A percentile compares a stretch with the other conserved stretches of the same genome.
Evolutionary conservation across 1,140 invertebrate species (phyloP).

Genomic region (Sminthurides bifidus): DNA sequence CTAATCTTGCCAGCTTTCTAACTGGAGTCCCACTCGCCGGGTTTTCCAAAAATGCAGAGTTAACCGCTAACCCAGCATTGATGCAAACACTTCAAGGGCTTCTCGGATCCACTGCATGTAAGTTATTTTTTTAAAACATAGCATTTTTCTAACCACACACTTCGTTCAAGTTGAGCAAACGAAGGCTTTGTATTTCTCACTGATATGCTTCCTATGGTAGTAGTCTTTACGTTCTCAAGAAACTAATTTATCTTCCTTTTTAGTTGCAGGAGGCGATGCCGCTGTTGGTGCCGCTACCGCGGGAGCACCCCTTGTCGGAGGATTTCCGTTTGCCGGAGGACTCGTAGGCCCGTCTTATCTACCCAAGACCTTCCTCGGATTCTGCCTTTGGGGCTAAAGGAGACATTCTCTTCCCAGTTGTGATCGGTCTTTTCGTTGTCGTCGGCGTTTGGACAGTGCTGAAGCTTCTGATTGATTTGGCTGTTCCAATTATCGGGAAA

Average conservation of each 20-base stretch:
- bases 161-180: no score
- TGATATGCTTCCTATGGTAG: no score
- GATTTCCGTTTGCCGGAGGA: constrained; percentile 5
- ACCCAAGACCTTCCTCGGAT: constrained; percentile 20
- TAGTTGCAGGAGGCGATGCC: neutral
- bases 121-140: no score
- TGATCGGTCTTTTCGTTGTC: constrained; percentile 27
- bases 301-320: constrained; percentile 2
- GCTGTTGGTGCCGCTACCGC: neutral
- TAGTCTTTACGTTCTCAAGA: no score
- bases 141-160: no score
- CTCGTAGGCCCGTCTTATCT: constrained; percentile 26
- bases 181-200: no score
- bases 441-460: constrained; percentile 28
- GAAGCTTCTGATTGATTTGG: constrained; percentile 22
- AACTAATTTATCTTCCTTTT: constrained; percentile 1
- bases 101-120: no score
- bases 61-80: no score
- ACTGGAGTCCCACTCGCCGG: no score
- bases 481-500: constrained; percentile 25
- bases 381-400: constrained; percentile 28
- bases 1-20: no score
- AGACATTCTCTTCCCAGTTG: constrained; percentile 26
- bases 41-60: no score
- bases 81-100: no score